Evolutionary conservation across 2,797 vertebrate species (phyloP).

Genomic region (Melanotaenia pygmaea): DNA sequence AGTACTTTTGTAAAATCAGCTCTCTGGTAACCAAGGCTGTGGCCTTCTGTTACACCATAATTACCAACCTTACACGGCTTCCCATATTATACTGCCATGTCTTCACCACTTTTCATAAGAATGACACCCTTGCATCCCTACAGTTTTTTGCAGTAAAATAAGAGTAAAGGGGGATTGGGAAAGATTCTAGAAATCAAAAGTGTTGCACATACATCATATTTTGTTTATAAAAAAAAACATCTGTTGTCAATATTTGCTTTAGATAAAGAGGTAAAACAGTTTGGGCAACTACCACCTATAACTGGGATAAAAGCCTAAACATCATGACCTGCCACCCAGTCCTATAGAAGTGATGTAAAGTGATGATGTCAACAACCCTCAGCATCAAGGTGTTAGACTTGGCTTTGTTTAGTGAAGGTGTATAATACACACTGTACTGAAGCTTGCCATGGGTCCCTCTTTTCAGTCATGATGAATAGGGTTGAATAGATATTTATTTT

Average conservation of each 20-base stretch:
- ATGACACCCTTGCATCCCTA: neutral
- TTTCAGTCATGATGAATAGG: conserved; percentile 39
- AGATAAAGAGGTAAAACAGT: conserved; percentile 63
- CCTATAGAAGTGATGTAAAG: conserved; percentile 38
- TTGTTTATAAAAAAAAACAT: conserved; percentile 51
- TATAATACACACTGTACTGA: conserved; percentile 50
- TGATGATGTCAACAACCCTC: conserved; percentile 46
- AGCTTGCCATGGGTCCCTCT: conserved; percentile 34
- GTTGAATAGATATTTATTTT: conserved; percentile 54
- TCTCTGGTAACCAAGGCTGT: neutral
- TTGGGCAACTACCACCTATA: conserved; percentile 28
- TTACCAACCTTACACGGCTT: neutral
- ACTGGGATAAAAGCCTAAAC: neutral
- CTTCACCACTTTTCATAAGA: neutral
- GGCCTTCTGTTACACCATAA: neutral
- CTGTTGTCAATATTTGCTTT: conserved; percentile 56
- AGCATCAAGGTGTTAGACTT: conserved; percentile 32
- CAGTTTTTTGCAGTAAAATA: neutral
- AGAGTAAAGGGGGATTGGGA: conserved; percentile 5
- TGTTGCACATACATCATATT: conserved; percentile 40
- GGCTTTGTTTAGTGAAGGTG: conserved; percentile 21
- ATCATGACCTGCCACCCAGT: conserved; percentile 20
- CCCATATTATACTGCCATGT: neutral
- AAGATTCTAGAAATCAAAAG: conserved; percentile 23
- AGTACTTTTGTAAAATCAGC: neutral